Base-by-base conservation (phyloP, 1,140 invertebrate genomes). In the Dendrolimus punctatus region DNA sequence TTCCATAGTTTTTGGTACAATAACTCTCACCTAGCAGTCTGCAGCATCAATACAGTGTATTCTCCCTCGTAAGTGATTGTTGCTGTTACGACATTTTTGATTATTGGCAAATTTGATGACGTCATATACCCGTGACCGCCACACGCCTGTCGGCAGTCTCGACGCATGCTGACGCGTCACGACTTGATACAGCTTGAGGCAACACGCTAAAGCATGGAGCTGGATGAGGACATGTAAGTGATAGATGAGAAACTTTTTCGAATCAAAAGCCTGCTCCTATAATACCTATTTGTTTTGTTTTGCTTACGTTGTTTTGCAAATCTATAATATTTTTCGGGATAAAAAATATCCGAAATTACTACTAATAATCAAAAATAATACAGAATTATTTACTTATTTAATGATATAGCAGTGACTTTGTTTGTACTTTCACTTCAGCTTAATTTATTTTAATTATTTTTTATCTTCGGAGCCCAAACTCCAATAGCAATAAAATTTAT, bases 31-130 rank as follows among this genome's bases (percentile, higher is more conserved):
- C 94, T 91, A 1, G 95, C 95, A 0, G 94, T 95, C 87, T 98
- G 96, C 1, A 98, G 78, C 40, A 95, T 87, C 61, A 98, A 85
- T 5, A 98, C 95, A 0, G 95, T 96, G 73, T 96, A 97, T 85
- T 98, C 96, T 8, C 96, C 96, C 85, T 98, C 96, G 70, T 97
- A 97, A 4, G 96, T 98, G 77, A 93, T 94, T 40, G 93, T 91
- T n/a, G 95, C 95, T 0, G 94, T 94, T 2, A 91, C 90, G 58
- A 92, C 81, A 23, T 91, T 92, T 73, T 96, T 97, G 23, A 94
- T 92, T 40, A 90, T 89, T 9, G 95, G 95, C 7, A 98, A 88
- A 74, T 95, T 95, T 52, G 94, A 95, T 45, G 92, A 91, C 7
- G 91, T 89, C 89, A 95, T 94, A 79, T 94, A 98, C 8, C 96